Conservation (phyloP, 2,888 invertebrate species). For the Aphidoletes aphidimyza region DNA sequence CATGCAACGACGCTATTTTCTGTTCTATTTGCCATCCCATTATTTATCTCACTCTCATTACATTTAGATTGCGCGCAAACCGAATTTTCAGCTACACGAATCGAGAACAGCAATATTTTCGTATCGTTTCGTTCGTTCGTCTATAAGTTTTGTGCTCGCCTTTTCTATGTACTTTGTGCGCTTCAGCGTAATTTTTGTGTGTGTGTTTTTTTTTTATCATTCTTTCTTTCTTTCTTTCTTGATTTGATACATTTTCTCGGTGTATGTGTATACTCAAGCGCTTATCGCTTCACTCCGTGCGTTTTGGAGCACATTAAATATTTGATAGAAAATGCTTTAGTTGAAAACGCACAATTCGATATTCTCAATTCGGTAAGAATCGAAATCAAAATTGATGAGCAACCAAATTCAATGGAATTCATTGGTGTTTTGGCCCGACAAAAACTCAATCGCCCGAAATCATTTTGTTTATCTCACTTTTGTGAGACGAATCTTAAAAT, state of each 20-base stretch:
- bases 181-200: not conserved
- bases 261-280: not conserved
- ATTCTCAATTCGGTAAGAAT: no score
- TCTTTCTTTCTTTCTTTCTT: not conserved
- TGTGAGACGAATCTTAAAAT: not conserved
- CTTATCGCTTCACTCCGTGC: not conserved
- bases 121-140: no score
- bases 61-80: not conserved
- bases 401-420: not conserved
- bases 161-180: slow-evolving; percentile 16
- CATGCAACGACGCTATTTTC: not conserved
- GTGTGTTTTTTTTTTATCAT: not conserved
- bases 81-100: no score
- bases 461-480: not conserved
- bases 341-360: not conserved
- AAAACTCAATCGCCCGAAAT: not conserved
- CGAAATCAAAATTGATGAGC: slow-evolving; percentile 5
- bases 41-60: slow-evolving; percentile 48
- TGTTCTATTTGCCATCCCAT: slow-evolving; percentile 36
- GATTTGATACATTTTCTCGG: not conserved
- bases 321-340: not conserved
- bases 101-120: not conserved
- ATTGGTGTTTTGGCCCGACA: no score
- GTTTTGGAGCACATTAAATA: not conserved
- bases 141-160: slow-evolving; percentile 48